Percentiles rank a stretch among this genome's conserved stretches.
Conservation (phyloP, 2,797 vertebrate genomes). For the Chloroceryle inda region DNA sequence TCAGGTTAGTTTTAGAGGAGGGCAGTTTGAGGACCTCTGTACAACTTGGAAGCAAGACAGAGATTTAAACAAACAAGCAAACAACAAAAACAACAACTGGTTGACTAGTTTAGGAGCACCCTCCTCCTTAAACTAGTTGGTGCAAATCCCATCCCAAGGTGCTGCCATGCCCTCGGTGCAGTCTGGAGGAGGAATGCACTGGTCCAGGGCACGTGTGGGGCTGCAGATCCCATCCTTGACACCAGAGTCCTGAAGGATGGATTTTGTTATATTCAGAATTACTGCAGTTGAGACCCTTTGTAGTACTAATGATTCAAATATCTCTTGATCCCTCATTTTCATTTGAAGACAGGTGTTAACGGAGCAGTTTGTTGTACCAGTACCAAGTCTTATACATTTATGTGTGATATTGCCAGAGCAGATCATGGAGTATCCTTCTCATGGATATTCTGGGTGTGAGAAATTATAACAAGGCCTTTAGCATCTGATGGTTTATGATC, state of each 20-base stretch:
- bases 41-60: background rate
- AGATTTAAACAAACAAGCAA: background rate
- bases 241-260: background rate
- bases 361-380: background rate
- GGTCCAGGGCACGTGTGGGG: background rate
- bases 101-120: background rate
- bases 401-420: background rate
- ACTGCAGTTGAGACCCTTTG: background rate
- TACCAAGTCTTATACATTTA: background rate
- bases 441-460: background rate
- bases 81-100: background rate
- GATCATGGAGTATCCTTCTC: background rate
- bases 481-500: background rate
- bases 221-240: background rate
- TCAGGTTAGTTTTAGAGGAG: background rate
- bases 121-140: background rate
- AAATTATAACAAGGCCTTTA: background rate
- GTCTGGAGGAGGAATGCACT: background rate
- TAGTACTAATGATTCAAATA: background rate
- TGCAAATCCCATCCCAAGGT: background rate
- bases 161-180: background rate
- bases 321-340: background rate
- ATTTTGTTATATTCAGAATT: background rate
- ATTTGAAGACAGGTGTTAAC: background rate
- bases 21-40: background rate